Percentiles rank a stretch among this genome's conserved stretches.
These are phyloP conservation scores for Tyrannus savana DNA, from an alignment of 2,113 vertebrate species.

Conservation along the genomic window DNA sequence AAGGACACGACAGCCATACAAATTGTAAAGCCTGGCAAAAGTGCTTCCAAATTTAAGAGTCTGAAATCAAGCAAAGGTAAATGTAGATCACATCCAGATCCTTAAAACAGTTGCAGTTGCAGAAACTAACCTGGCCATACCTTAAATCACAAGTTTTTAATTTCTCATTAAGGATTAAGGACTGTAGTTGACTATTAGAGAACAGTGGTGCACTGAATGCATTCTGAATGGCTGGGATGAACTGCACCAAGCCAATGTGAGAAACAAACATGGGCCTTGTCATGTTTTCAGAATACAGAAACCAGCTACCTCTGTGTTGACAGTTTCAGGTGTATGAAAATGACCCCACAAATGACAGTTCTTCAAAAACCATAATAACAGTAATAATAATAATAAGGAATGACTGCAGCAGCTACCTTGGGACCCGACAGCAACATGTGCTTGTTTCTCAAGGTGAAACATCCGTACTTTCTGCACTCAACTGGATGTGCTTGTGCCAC, in stretches of 20 bases:
- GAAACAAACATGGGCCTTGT: not conserved
- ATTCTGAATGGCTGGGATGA: not conserved
- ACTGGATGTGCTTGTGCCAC: not conserved
- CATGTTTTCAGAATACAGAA: not conserved
- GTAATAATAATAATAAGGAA: not conserved
- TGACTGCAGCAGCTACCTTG: not conserved
- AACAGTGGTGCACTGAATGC: not conserved
- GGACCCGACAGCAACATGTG: not conserved
- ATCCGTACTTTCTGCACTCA: not conserved
- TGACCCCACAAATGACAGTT: not conserved
- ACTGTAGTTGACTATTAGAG: not conserved
- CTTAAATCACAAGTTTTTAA: not conserved
- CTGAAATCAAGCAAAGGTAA: not conserved
- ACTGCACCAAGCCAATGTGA: not conserved
- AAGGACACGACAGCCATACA: not conserved
- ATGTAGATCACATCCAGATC: not conserved
- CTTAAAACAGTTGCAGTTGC: not conserved
- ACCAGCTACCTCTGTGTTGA: not conserved
- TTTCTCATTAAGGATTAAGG: not conserved
- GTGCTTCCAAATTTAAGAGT: not conserved
- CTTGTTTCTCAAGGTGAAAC: not conserved
- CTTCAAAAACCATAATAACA: not conserved
- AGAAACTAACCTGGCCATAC: not conserved
- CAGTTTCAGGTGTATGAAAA: not conserved
- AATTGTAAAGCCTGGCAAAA: not conserved